Percentiles rank a stretch among this genome's conserved stretches.
phyloP scores from a whole-genome alignment of 1,140 invertebrate genomes.

The Dufourea novaeangliae region DNA sequence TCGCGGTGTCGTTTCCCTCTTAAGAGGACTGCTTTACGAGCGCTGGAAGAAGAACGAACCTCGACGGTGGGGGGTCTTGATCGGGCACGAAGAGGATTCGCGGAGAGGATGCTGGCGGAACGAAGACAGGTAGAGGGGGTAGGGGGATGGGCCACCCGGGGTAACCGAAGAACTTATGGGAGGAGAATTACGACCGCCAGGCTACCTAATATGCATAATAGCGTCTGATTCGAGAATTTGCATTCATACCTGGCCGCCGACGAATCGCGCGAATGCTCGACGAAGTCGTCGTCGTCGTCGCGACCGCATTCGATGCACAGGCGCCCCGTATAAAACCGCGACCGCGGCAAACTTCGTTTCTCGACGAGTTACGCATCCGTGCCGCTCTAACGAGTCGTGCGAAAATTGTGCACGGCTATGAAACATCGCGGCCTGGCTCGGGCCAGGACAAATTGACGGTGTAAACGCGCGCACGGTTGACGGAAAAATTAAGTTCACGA shows the following conservation, averaged over 20 bases:
- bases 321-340: neutral
- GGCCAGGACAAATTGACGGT: neutral
- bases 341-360: neutral
- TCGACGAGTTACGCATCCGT: neutral
- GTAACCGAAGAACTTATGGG: conserved; percentile 71
- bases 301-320: too few relatives aligned
- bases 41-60: conserved; percentile 13
- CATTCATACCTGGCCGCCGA: conserved; percentile 69
- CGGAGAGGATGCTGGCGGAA: too few relatives aligned
- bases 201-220: conserved; percentile 76
- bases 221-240: conserved; percentile 74
- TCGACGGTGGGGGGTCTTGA: neutral
- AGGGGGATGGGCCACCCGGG: conserved; percentile 35
- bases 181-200: conserved; percentile 63
- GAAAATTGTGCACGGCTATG: conserved; percentile 3
- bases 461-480: neutral
- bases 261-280: conserved; percentile 59
- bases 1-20: conserved; percentile 52
- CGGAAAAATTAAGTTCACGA: conserved; percentile 5
- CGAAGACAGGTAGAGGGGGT: neutral
- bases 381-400: conserved; percentile 7
- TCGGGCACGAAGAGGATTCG: conserved; percentile 17
- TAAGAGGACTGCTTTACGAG: conserved; percentile 31
- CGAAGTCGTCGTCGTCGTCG: too few relatives aligned
- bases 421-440: neutral